Base-by-base conservation (phyloP, 2,888 invertebrate genomes). In the Muscina levida region DNA sequence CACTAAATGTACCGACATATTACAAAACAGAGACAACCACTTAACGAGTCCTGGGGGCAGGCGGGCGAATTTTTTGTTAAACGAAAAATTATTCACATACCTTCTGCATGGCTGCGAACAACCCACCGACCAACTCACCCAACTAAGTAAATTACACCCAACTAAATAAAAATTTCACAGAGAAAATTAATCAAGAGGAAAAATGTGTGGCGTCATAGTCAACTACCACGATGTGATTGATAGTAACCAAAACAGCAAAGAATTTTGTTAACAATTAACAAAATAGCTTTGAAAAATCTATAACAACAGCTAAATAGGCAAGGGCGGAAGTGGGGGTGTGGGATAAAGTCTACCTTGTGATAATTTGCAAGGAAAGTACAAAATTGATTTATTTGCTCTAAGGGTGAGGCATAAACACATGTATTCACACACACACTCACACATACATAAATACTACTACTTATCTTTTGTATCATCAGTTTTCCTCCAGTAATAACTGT, bases 211-310 rank as follows among this genome's bases (percentile, higher is more conserved):
- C 53, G 4, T 37, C 42, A 42, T 31, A 31, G 3, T 3, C 3
- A 31, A 31, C 31, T 31, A 31, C 31, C 31, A 8, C 4, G 31
- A 31, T 68, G 24, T 76, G 70, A 79, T 74, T 77, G 68, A 74
- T 73, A 59, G 62, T 51, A 72, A 70, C 73, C 46, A 66, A 24
- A 67, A 1, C 53, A 22, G 24, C 53, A 71, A 57, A 48, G 48
- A 72, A 72, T 67, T 13, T 68, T 72, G n/a, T 59, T 46, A 75
- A 59, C 72, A 79, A 72, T 79, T 79, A 62, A 17, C n/a, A 70
- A 67, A n/a, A 46, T 17, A 53, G 19, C 24, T 24, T 10, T 13
- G 24, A 2, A 11, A 53, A 22, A 22, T 53, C 53, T 53, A 24
- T 31, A 31, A n/a, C n/a, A n/a, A n/a, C n/a, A n/a, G 3, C 19